phyloP scores from a whole-genome alignment of 2,888 invertebrate species.

The Pandemis corylana region DNA sequence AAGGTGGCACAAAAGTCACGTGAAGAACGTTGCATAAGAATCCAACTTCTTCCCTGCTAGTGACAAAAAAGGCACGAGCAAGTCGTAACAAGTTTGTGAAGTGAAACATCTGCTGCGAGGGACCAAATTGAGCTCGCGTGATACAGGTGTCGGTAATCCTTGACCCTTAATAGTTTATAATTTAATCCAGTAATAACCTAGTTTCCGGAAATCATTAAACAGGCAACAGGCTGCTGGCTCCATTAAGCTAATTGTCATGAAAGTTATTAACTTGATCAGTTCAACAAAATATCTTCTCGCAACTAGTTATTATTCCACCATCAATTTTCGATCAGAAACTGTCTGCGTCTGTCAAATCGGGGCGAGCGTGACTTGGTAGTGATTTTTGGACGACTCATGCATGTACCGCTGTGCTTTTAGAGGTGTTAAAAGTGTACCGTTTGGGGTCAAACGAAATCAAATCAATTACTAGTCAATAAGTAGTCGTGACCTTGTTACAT shows the following conservation, averaged over 20 bases:
- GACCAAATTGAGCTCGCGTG: slow-evolving; percentile 39
- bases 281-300: slow-evolving; percentile 55
- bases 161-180: slow-evolving; percentile 41
- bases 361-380: slow-evolving; percentile 45
- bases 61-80: slow-evolving; percentile 23
- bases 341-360: slow-evolving; percentile 51
- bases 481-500: background rate
- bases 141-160: slow-evolving; percentile 36
- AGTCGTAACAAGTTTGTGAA: slow-evolving; percentile 34
- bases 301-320: slow-evolving; percentile 66
- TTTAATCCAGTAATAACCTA: slow-evolving; percentile 38
- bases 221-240: slow-evolving; percentile 28
- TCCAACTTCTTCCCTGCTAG: slow-evolving; percentile 19
- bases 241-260: slow-evolving; percentile 25
- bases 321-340: slow-evolving; percentile 67
- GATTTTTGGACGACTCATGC: slow-evolving; percentile 30
- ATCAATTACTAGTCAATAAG: slow-evolving; percentile 20
- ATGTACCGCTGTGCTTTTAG: slow-evolving; percentile 21
- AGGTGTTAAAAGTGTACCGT: slow-evolving; percentile 21
- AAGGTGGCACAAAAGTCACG: background rate
- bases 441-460: slow-evolving; percentile 23
- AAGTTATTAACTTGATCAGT: slow-evolving; percentile 56
- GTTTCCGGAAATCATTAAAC: slow-evolving; percentile 42
- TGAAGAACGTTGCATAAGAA: slow-evolving; percentile 25
- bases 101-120: slow-evolving; percentile 34